Base-by-base conservation (phyloP, 2,888 invertebrate species). In the Callimorpha dominula region DNA sequence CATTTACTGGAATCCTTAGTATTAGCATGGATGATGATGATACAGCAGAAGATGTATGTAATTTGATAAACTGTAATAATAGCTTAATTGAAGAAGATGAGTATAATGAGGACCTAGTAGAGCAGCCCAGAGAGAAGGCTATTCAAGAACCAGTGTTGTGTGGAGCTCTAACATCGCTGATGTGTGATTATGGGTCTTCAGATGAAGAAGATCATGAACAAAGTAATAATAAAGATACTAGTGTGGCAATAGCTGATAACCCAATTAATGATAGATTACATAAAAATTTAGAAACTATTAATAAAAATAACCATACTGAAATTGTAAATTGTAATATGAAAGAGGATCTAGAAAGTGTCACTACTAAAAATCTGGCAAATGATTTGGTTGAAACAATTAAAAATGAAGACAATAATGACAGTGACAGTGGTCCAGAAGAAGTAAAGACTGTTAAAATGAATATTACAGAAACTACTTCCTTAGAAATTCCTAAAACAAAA, bases 131-230 rank as follows among this genome's bases (percentile, higher is more conserved):
- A 67, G 66, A 72, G 40, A 74, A 31, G n/a, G 8, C 65, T 54
- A 52, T 62, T 66, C 72, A 75, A 64, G 81, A 91, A 76, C 89
- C 91, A 74, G 75, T 82, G 49, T 86, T 96, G 12, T 96, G 96
- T 88, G 96, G 95, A 81, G 96, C 96, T 17, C 88, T 97, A 76
- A 95, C 96, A 65, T 94, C 95, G 71, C 90, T 97, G 43, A 96
- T 97, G 84, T 94, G 95, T 82, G 95, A 96, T 72, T 97, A 97
- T 92, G 94, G 90, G 66, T 95, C 95, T 73, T 96, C 96, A 74
- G 96, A 96, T 72, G 73, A 85, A 77, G 63, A 69, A n/a, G 79
- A 73, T 68, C 63, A 70, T 46, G 65, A 65, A 76, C 65, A 73
- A 74, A 81, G 76, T 50, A 54, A 74, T 67, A 46, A 20, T 6